Base-by-base conservation (phyloP, 2,888 invertebrate species). In the Auanema sp. region DNA sequence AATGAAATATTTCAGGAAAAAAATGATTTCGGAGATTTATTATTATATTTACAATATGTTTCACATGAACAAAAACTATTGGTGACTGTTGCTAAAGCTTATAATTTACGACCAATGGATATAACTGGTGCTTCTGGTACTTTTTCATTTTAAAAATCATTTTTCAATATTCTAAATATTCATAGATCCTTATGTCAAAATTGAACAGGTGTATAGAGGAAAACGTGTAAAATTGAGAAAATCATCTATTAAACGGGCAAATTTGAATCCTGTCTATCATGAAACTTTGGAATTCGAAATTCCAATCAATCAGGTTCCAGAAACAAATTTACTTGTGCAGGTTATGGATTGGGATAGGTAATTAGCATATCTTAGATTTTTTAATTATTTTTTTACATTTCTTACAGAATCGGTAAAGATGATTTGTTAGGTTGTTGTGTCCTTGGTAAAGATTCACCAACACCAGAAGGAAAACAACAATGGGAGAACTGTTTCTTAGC, bases 201-300 rank as follows among this genome's bases (percentile, higher is more conserved):
- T 93, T 25, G 91, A 91, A 78, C 87, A 95, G 62, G 88, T 93
- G 76, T 91, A 91, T 81, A 90, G 91, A 84, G 91, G 91, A 2
- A 92, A 92, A 84, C 88, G 93, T 65, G 90, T 94, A 78, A 93
- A 93, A 86, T 93, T 93, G 87, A 91, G 92, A 85, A 93, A 93
- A 85, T 93, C 95, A 0, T 90, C 91, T 0, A 92, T 93, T 0
- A 91, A 92, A 60, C 57, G 71, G n/a, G 76, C 76, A 0, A 76
- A 76, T 64, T 58, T 76, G 61, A 76, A 76, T 60, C 76, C 76
- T 23, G 76, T 74, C 0, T 95, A 92, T 86, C 94, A 95, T 84
- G 95, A 95, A 84, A 92, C 93, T 0, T 86, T 95, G 69, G 92
- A 93, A 11, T 95, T 94, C 84, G 94, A 95, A 83, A 89, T 95